A percentile compares a stretch with the other conserved stretches of the same genome.
Evolutionary conservation across 1,140 invertebrate species (phyloP).

Genomic region (Meteorus sp.): DNA sequence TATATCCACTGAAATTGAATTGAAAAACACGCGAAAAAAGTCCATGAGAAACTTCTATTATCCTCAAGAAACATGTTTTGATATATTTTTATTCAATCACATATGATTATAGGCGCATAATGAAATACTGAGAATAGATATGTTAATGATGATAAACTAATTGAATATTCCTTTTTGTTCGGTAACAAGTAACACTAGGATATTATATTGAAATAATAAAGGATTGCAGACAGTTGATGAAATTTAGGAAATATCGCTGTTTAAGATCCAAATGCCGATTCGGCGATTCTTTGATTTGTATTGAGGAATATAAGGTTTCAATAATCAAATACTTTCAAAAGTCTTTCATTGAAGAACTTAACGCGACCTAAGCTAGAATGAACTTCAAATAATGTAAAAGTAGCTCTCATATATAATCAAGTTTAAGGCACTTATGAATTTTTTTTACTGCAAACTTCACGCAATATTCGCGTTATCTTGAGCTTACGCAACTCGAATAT

Average conservation of each 20-base stretch:
- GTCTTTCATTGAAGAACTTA: slow-evolving; percentile 7
- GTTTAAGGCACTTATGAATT: slow-evolving; percentile 23
- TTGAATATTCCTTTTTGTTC: no score
- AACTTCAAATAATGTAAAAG: slow-evolving; percentile 11
- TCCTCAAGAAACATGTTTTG: slow-evolving; percentile 15
- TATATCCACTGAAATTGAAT: background rate
- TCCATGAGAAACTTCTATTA: no score
- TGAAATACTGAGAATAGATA: background rate
- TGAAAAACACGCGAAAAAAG: background rate
- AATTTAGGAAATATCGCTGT: slow-evolving; percentile 9
- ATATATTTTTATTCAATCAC: slow-evolving; percentile 12
- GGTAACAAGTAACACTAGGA: slow-evolving; percentile 14
- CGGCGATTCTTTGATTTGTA: slow-evolving; percentile 19
- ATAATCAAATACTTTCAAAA: background rate
- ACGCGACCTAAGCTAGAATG: slow-evolving; percentile 1
- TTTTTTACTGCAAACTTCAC: background rate
- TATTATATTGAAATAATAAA: slow-evolving; percentile 19
- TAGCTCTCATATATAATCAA: slow-evolving; percentile 8
- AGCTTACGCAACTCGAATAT: background rate
- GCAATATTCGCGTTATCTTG: background rate
- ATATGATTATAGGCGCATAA: background rate
- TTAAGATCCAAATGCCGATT: slow-evolving; percentile 8
- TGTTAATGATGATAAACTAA: background rate
- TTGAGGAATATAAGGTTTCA: background rate
- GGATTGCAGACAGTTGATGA: slow-evolving; percentile 11